These are phyloP conservation scores for Atherinomorus stipes DNA, from an alignment of 2,113 vertebrate species.

Conservation along the genomic window DNA sequence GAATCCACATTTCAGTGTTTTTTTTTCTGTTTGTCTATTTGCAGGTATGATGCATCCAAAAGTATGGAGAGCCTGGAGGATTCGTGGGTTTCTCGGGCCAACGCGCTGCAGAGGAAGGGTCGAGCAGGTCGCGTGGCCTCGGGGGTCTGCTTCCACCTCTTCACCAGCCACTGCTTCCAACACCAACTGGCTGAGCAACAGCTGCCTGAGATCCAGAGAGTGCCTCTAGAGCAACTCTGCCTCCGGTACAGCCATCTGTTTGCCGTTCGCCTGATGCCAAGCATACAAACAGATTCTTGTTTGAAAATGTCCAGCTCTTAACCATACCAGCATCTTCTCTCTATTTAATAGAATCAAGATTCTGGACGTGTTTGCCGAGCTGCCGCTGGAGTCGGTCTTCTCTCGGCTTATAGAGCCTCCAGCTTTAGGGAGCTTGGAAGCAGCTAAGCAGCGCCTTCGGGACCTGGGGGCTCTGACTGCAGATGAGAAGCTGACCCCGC, in stretches of 20 bases:
- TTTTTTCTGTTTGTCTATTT: not conserved
- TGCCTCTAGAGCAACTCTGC: slow-evolving; percentile 96
- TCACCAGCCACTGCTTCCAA: slow-evolving; percentile 93
- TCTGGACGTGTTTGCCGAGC: slow-evolving; percentile 90
- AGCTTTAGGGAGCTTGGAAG: slow-evolving; percentile 81
- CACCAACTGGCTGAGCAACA: slow-evolving; percentile 91
- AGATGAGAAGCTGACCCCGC: slow-evolving; percentile 91
- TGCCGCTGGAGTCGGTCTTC: slow-evolving; percentile 88
- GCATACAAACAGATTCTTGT: not conserved
- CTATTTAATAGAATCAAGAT: slow-evolving; percentile 90
- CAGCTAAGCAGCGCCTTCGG: slow-evolving; percentile 90
- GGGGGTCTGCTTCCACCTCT: slow-evolving; percentile 96
- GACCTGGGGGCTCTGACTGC: slow-evolving; percentile 92
- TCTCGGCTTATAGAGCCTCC: slow-evolving; percentile 93
- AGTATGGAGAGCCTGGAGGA: slow-evolving; percentile 99
- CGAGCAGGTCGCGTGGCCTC: slow-evolving; percentile 95
- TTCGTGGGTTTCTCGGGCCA: slow-evolving; percentile 93
- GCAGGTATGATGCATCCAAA: slow-evolving; percentile 93
- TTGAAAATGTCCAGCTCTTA: not conserved
- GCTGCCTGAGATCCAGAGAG: slow-evolving; percentile 96
- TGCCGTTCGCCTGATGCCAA: not conserved
- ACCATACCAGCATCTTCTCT: not conserved
- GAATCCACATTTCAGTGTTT: not conserved
- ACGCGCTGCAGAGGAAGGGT: slow-evolving; percentile 93
- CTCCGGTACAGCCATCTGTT: slow-evolving; percentile 84